These are phyloP conservation scores for Thunnus maccoyii DNA, from an alignment of 2,113 vertebrate species.

Conservation along the genomic window DNA sequence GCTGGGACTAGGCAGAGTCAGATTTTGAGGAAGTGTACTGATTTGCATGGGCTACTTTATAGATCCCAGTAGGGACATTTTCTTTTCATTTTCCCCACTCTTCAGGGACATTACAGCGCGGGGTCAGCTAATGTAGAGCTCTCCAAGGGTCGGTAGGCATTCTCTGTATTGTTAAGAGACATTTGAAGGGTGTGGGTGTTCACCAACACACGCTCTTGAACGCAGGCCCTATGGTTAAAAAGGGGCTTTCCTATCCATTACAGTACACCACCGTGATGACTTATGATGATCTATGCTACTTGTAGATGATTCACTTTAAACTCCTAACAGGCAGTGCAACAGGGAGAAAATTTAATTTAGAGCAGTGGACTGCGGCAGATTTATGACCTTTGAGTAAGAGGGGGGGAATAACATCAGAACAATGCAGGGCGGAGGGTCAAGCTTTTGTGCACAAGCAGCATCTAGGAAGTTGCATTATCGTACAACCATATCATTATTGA, in stretches of 20 bases:
- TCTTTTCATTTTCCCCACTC: constrained; percentile 57
- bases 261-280: constrained; percentile 17
- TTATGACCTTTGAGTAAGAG: background rate
- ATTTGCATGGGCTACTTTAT: constrained; percentile 70
- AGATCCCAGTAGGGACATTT: constrained; percentile 66
- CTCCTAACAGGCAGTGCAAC: background rate
- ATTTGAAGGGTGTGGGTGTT: constrained; percentile 47
- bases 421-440: background rate
- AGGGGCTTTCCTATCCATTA: constrained; percentile 48
- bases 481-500: background rate
- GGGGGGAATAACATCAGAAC: background rate
- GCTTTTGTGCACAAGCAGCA: background rate
- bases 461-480: too few species aligned
- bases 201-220: constrained; percentile 35
- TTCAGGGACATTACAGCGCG: constrained; percentile 21
- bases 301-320: constrained; percentile 26
- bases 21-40: constrained; percentile 62
- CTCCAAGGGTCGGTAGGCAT: constrained; percentile 39
- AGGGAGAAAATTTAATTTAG: constrained; percentile 4
- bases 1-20: constrained; percentile 35
- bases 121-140: constrained; percentile 59
- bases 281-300: constrained; percentile 29
- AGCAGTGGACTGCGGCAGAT: constrained; percentile 1
- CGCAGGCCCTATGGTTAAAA: constrained; percentile 38
- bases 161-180: constrained; percentile 48